phyloP scores from a whole-genome alignment of 2,888 invertebrate genomes.

The Drosophila prostipennis region DNA sequence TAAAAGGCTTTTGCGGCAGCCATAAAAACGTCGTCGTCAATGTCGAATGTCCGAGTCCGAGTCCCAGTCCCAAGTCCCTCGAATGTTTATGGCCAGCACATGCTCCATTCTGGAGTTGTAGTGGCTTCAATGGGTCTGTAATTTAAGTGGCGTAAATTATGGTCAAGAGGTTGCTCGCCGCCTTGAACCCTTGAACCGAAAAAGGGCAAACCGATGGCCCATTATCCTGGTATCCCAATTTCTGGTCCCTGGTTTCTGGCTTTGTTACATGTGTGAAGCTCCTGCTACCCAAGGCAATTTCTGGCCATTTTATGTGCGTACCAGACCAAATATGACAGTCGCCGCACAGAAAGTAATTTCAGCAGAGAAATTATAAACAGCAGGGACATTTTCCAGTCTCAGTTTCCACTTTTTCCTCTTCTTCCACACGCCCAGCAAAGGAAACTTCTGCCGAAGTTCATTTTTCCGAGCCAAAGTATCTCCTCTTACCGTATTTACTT shows the following conservation, averaged over 20 bases:
- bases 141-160: constrained; percentile 74
- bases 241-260: not conserved
- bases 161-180: constrained; percentile 61
- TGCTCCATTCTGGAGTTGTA: constrained; percentile 37
- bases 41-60: constrained; percentile 34
- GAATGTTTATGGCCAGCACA: constrained; percentile 68
- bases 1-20: constrained; percentile 69
- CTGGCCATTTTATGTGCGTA: constrained; percentile 48
- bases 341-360: constrained; percentile 56
- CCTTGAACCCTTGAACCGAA: constrained; percentile 22
- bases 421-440: too few relatives aligned
- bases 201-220: constrained; percentile 44
- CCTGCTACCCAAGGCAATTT: constrained; percentile 36
- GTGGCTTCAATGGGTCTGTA: constrained; percentile 48
- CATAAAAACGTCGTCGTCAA: constrained; percentile 68
- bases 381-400: constrained; percentile 42
- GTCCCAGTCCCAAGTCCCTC: constrained; percentile 42
- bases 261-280: constrained; percentile 43
- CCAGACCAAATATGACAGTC: constrained; percentile 55
- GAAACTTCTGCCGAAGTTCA: constrained; percentile 26
- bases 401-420: constrained; percentile 7
- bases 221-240: constrained; percentile 20
- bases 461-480: constrained; percentile 38
- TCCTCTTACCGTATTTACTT: constrained; percentile 33
- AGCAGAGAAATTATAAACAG: constrained; percentile 60